A percentile compares a stretch with the other conserved stretches of the same genome.
phyloP scores from a whole-genome alignment of 2,797 vertebrate species.

The Sebastes aleutianus region DNA sequence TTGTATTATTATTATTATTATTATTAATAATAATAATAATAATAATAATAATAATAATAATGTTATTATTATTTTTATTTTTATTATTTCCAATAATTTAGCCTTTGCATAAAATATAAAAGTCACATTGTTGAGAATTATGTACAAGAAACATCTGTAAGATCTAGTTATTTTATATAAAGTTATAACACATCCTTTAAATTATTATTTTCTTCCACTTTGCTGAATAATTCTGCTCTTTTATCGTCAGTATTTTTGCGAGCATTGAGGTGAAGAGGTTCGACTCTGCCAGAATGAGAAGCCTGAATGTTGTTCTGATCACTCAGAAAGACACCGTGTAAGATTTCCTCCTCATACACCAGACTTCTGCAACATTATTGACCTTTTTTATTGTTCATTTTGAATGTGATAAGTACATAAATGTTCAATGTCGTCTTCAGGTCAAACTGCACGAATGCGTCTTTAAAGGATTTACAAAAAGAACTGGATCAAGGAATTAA shows the following conservation, averaged over 20 bases:
- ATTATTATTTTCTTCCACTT: not conserved
- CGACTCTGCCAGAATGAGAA: slow-evolving; percentile 29
- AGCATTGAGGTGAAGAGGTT: slow-evolving; percentile 68
- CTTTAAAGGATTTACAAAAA: slow-evolving; percentile 56
- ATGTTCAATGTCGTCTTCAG: slow-evolving; percentile 35
- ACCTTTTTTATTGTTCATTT: not conserved
- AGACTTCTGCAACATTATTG: not conserved
- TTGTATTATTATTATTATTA: no score
- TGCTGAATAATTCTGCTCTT: not conserved
- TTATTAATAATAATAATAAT: no score
- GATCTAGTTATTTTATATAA: not conserved
- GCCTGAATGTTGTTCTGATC: slow-evolving; percentile 69
- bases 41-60: no score
- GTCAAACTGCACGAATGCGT: slow-evolving; percentile 66
- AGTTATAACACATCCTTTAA: not conserved
- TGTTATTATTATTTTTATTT: rapidly evolving
- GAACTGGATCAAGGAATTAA: slow-evolving; percentile 50
- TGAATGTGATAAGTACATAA: not conserved
- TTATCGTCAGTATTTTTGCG: slow-evolving; percentile 65
- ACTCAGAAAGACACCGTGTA: slow-evolving; percentile 54
- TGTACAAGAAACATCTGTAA: not conserved
- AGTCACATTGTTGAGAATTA: not conserved
- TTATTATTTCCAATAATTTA: not conserved
- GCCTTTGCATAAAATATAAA: not conserved
- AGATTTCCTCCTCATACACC: slow-evolving; percentile 11